A percentile compares a stretch with the other conserved stretches of the same genome.
Evolutionary conservation across 2,888 invertebrate species (phyloP).

Genomic region (Incurvaria masculella): DNA sequence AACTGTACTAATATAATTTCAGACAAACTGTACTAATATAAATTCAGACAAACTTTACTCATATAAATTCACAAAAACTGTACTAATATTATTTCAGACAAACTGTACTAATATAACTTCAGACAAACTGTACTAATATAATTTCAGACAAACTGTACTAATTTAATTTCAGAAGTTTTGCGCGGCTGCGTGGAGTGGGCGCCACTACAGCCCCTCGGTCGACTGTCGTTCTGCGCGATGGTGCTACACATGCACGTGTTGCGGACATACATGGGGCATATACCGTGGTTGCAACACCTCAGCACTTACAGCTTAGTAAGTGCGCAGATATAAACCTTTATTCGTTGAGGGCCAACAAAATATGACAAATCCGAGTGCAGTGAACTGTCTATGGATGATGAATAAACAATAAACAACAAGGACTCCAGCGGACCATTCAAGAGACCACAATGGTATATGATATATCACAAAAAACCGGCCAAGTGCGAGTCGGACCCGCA

Average conservation of each 20-base stretch:
- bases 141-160: background rate
- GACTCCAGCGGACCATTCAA: background rate
- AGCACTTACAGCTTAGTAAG: constrained; percentile 50
- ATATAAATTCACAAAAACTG: too few species aligned
- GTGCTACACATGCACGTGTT: constrained; percentile 41
- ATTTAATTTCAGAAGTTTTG: constrained; percentile 29
- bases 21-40: too few species aligned
- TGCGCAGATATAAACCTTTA: constrained; percentile 9
- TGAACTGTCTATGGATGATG: too few species aligned
- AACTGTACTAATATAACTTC: too few species aligned
- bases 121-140: too few species aligned
- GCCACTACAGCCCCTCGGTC: constrained; percentile 41
- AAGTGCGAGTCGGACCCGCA: too few species aligned
- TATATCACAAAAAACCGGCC: background rate
- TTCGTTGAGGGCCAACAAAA: background rate
- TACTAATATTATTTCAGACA: too few species aligned
- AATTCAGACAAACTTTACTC: too few species aligned
- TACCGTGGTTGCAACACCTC: constrained; percentile 46
- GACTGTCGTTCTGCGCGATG: constrained; percentile 51
- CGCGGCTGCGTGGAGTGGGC: constrained; percentile 46
- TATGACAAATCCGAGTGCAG: background rate
- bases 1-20: too few species aligned
- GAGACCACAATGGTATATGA: background rate
- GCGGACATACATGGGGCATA: constrained; percentile 45
- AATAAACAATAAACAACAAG: too few species aligned